Conservation (phyloP, 2,113 vertebrate genomes). For the Lophochroa leadbeateri region DNA sequence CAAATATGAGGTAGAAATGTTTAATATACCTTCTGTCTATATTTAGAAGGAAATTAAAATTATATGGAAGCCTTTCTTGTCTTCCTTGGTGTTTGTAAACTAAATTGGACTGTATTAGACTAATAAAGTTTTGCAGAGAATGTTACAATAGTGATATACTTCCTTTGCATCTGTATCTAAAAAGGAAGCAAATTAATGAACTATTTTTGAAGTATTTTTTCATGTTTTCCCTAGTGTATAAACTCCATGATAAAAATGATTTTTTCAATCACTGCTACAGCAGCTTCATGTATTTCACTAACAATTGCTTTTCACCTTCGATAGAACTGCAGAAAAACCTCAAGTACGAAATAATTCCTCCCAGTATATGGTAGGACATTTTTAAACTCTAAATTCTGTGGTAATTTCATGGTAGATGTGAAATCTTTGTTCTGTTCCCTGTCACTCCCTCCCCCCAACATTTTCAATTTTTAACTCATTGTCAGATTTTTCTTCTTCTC, state of each 20-base stretch:
- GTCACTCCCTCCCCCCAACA: neutral
- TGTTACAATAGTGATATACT: neutral
- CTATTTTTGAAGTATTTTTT: neutral
- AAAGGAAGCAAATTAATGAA: neutral
- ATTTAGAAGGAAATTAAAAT: neutral
- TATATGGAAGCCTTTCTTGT: neutral
- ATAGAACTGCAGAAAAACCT: neutral
- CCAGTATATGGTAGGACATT: neutral
- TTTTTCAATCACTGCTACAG: slow-evolving; percentile 15
- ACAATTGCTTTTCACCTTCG: neutral
- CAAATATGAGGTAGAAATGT: neutral
- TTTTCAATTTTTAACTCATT: neutral
- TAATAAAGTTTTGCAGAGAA: neutral
- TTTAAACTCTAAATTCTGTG: slow-evolving; percentile 4
- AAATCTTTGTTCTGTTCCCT: neutral
- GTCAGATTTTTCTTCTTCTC: neutral
- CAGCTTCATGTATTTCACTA: neutral
- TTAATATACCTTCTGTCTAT: neutral
- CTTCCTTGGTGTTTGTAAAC: neutral
- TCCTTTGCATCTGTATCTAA: neutral
- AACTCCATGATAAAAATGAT: neutral
- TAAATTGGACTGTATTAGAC: neutral
- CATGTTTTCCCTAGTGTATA: neutral
- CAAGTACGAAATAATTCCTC: slow-evolving; percentile 7
- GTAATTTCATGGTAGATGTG: slow-evolving; percentile 28